These are phyloP conservation scores for Matsumurasca onukii DNA, from an alignment of 1,140 invertebrate species.

Conservation along the genomic window DNA sequence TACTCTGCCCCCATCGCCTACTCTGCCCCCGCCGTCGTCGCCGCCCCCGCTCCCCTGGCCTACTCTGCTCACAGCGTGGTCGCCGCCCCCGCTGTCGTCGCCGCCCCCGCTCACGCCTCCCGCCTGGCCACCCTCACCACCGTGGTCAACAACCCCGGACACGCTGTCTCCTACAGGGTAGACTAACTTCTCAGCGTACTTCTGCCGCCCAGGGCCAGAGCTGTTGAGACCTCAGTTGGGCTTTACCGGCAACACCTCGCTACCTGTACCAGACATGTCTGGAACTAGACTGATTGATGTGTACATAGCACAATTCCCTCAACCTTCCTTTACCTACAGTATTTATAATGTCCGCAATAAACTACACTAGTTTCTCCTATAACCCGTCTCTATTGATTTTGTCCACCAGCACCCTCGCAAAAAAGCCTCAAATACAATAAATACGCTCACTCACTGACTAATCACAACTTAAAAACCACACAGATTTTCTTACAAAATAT, in stretches of 20 bases:
- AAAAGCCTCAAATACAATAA: no score
- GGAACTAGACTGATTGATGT: constrained; percentile 25
- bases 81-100: constrained; percentile 41
- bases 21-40: constrained; percentile 39
- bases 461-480: no score
- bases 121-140: constrained; percentile 49
- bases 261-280: background rate
- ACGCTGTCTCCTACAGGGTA: constrained; percentile 49
- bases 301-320: constrained; percentile 4
- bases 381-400: no score
- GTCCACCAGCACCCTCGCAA: no score
- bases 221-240: constrained; percentile 37
- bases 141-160: constrained; percentile 48
- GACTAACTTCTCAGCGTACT: constrained; percentile 41
- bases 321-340: no score
- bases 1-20: constrained; percentile 24
- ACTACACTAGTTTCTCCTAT: no score
- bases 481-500: no score
- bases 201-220: constrained; percentile 26
- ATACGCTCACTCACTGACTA: no score
- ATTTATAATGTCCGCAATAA: no score
- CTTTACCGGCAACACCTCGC: constrained; percentile 21
- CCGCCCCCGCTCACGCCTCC: constrained; percentile 45
- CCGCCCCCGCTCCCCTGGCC: constrained; percentile 39
- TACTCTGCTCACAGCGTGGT: constrained; percentile 34